A percentile compares a stretch with the other conserved stretches of the same genome.
Conservation (phyloP, 35 echinoderm and acorn worm genomes). For the Patiria miniata region DNA sequence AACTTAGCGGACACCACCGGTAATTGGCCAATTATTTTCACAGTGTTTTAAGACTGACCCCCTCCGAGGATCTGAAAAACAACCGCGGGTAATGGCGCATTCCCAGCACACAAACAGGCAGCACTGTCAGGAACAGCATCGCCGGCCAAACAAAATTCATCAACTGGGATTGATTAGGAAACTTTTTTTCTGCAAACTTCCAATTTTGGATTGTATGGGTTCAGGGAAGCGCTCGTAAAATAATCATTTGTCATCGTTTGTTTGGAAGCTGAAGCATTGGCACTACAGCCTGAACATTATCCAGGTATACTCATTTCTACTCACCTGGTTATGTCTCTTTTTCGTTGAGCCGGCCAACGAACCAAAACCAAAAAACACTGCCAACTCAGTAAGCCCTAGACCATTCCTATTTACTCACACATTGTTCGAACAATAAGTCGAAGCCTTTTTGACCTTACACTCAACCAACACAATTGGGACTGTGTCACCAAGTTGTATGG, state of each 20-base stretch:
- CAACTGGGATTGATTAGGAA: conserved; percentile 21
- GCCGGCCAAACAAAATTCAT: not conserved
- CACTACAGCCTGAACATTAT: too few species aligned
- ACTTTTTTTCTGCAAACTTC: not conserved
- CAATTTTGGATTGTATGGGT: not conserved
- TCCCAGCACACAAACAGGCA: conserved; percentile 14
- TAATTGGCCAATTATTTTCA: conserved; percentile 28
- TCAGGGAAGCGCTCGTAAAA: conserved; percentile 11
- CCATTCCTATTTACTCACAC: too few species aligned
- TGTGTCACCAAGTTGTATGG: too few species aligned
- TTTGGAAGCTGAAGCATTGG: not conserved
- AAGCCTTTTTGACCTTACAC: too few species aligned
- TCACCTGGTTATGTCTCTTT: too few species aligned
- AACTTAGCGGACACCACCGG: not conserved
- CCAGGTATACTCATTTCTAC: too few species aligned
- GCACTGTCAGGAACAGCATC: not conserved
- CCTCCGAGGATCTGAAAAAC: not conserved
- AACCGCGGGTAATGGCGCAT: conserved; percentile 12
- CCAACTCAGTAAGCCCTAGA: too few species aligned
- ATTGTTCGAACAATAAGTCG: too few species aligned
- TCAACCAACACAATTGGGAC: too few species aligned
- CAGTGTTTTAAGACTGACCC: conserved; percentile 24
- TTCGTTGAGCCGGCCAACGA: too few species aligned
- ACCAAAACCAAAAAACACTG: too few species aligned
- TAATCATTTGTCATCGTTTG: conserved; percentile 19